Evolutionary conservation across 2,888 invertebrate genomes (phyloP).

Genomic region (Melieria picta): DNA sequence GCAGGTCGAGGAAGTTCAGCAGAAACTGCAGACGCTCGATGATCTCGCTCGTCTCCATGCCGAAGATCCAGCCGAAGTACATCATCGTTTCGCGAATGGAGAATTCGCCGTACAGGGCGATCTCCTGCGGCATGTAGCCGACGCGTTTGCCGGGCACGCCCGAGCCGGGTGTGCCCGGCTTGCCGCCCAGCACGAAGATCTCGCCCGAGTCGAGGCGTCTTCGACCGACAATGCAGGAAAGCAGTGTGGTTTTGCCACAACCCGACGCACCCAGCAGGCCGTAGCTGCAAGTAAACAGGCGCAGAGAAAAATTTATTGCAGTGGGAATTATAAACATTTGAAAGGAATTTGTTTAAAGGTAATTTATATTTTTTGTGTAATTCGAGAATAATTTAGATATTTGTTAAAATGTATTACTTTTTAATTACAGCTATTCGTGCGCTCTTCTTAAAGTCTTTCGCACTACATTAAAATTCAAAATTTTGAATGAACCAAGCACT

Average conservation of each 20-base stretch:
- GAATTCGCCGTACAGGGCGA: slow-evolving; percentile 90
- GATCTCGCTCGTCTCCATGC: slow-evolving; percentile 87
- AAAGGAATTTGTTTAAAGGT: no score
- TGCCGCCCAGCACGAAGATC: slow-evolving; percentile 89
- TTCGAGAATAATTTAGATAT: background rate
- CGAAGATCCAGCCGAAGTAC: slow-evolving; percentile 96
- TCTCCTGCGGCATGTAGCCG: slow-evolving; percentile 98
- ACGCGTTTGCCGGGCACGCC: slow-evolving; percentile 93
- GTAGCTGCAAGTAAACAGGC: slow-evolving; percentile 73
- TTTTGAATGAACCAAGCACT: no score
- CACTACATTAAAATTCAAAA: no score
- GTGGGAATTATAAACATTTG: no score
- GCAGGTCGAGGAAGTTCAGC: slow-evolving; percentile 89
- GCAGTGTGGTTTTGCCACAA: slow-evolving; percentile 94
- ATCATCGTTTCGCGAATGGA: slow-evolving; percentile 94
- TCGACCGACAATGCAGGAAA: slow-evolving; percentile 91
- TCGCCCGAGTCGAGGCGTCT: slow-evolving; percentile 86
- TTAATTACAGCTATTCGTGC: background rate
- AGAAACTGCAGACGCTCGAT: slow-evolving; percentile 84
- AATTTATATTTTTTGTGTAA: background rate
- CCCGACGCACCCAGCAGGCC: slow-evolving; percentile 94
- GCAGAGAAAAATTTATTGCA: background rate
- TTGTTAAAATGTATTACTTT: background rate
- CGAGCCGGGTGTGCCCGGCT: slow-evolving; percentile 88
- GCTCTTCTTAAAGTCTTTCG: background rate